These are phyloP conservation scores for Heliornis fulica DNA, from an alignment of 2,113 vertebrate genomes.

Conservation along the genomic window DNA sequence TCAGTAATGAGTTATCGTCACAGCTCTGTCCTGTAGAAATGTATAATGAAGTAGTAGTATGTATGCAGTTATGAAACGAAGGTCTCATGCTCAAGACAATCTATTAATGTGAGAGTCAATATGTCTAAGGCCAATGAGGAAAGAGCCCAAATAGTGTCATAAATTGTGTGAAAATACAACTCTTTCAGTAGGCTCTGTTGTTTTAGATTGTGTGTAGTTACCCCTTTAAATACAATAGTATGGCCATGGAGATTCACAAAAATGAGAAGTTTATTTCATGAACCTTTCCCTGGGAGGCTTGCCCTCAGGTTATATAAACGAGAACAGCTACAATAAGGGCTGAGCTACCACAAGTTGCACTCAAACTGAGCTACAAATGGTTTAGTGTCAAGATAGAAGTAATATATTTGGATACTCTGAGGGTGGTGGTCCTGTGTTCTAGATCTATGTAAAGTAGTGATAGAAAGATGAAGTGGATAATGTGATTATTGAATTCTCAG, in stretches of 20 bases:
- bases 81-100: neutral
- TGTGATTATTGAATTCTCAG: neutral
- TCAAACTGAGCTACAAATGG: neutral
- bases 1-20: neutral
- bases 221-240: neutral
- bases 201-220: neutral
- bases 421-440: neutral
- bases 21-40: neutral
- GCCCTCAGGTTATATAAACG: neutral
- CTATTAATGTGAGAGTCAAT: neutral
- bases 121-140: neutral
- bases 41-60: too few relatives aligned
- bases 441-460: neutral
- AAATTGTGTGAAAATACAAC: neutral
- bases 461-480: neutral
- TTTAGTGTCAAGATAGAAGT: neutral
- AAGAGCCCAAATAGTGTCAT: neutral
- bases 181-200: neutral
- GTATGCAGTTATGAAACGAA: too few relatives aligned
- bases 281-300: neutral
- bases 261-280: neutral
- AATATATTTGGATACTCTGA: neutral
- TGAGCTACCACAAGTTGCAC: neutral
- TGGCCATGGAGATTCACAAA: neutral
- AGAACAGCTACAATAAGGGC: neutral